Conservation (phyloP, 2,797 vertebrate genomes). For the Malurus leucopterus region DNA sequence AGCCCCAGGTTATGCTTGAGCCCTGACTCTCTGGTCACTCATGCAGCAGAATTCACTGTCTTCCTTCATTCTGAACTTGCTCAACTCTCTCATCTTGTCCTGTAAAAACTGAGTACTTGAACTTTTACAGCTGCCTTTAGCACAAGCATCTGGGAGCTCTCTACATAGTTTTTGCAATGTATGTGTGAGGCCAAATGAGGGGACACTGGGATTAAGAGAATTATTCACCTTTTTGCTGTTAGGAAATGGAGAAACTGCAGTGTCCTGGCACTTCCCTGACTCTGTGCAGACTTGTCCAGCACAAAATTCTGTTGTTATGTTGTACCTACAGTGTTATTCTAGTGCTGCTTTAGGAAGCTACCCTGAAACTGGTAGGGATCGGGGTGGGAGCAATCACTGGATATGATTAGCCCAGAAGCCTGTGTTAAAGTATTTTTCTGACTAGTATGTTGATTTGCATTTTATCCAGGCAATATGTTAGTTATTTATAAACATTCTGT, state of each 20-base stretch:
- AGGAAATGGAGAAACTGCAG: not conserved
- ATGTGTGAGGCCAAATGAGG: not conserved
- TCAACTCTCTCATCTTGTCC: not conserved
- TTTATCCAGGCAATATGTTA: not conserved
- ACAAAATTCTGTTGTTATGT: not conserved
- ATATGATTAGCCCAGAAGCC: not conserved
- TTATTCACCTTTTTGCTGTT: not conserved
- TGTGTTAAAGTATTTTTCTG: not conserved
- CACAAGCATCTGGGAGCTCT: not conserved
- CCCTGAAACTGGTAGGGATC: not conserved
- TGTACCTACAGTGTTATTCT: not conserved
- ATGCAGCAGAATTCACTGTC: not conserved
- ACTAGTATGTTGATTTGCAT: not conserved
- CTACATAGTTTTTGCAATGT: not conserved
- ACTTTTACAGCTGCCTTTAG: not conserved
- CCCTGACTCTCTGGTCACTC: not conserved
- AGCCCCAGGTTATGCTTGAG: not conserved
- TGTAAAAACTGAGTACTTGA: not conserved
- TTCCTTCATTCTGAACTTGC: not conserved
- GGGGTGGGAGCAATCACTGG: not conserved
- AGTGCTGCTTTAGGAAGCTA: not conserved
- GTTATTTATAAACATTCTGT: not conserved
- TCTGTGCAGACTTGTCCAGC: not conserved
- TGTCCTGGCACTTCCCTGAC: not conserved
- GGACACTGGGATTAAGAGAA: not conserved